A percentile compares a stretch with the other conserved stretches of the same genome.
Conservation (phyloP, 2,797 vertebrate species). For the Sorex maritimensis region DNA sequence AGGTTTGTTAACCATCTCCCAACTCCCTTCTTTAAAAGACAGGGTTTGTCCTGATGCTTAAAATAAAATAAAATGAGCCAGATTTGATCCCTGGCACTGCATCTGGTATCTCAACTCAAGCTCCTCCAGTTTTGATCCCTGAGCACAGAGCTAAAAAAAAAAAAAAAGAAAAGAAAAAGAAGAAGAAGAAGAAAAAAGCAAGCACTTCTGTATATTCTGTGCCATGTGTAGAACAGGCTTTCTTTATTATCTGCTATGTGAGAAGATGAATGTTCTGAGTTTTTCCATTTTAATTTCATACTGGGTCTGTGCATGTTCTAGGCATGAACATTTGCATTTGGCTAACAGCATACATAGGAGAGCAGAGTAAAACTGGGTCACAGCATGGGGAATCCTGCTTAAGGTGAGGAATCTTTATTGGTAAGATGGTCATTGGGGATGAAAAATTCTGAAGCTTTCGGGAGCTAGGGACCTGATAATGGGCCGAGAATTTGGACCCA, state of each 20-base stretch:
- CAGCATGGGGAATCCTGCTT: neutral
- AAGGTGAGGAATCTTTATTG: constrained; percentile 26
- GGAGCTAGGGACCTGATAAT: neutral
- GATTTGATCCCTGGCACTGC: too few relatives aligned
- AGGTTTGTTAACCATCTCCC: neutral
- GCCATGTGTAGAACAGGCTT: constrained; percentile 1
- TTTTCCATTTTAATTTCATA: neutral
- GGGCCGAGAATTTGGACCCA: neutral
- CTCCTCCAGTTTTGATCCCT: too few relatives aligned
- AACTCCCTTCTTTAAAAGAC: constrained; percentile 5
- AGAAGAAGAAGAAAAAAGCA: neutral
- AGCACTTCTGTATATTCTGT: neutral
- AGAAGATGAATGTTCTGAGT: neutral
- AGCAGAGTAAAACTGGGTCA: constrained; percentile 49
- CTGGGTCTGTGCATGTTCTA: neutral
- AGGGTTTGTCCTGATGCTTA: neutral
- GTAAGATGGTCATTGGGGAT: neutral
- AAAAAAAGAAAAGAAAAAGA: neutral
- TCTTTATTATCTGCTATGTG: neutral
- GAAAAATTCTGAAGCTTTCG: neutral
- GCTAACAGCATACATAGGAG: neutral
- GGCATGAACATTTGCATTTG: neutral
- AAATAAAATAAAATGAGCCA: too few relatives aligned
- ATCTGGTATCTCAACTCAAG: too few relatives aligned
- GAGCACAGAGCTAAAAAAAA: neutral